Evolutionary conservation across 2,797 vertebrate species (phyloP), one percentile per base, ranked within the genome.

Genomic region (Pseudomugil tenellus): DNA sequence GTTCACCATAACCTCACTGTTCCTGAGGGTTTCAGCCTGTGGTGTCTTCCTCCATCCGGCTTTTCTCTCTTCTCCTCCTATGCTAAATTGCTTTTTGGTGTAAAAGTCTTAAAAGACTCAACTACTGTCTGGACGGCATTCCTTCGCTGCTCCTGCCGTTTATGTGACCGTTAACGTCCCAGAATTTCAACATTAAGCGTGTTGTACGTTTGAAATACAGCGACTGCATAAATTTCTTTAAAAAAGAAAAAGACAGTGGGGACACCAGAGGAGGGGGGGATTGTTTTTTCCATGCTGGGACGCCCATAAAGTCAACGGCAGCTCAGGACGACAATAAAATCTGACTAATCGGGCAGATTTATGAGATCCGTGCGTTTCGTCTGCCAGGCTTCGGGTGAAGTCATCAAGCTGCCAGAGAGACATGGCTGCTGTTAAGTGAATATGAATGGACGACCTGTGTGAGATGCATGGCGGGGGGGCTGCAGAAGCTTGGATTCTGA

Each of bases 111-210:
- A 85, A 91, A 92, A 87, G 83, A 89, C 86, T 88, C 78, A 89
- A 84, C 88, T 87, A 91, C 92, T 92, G 89, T 90, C 83, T 84
- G 59, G 72, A 70, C 77, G 19, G 72, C 89, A 88, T 92, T 90
- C 91, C 87, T 90, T 29, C 68, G 72, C 84, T 63, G 76, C 90
- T 83, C 52, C 63, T 53, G 76, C 86, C 84, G 83, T 85, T 91
- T 90, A 81, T 80, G 78, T 91, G 92, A 91, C 85, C 90, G 92
- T 92, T 92, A 90, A 91, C 94, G 90, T 93, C 92, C 93, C 91
- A 92, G 94, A 92, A 91, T 93, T 90, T 5, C 6, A 8, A 43
- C 41, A 43, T 19, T 19, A 43, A 70, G 82, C 76, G 84, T 86
- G 87, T 70, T 66, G 84, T 6, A 29, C 72, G 80, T 74, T 83